These are phyloP conservation scores for Seriola rivoliana DNA, from an alignment of 2,113 vertebrate genomes.

Conservation along the genomic window DNA sequence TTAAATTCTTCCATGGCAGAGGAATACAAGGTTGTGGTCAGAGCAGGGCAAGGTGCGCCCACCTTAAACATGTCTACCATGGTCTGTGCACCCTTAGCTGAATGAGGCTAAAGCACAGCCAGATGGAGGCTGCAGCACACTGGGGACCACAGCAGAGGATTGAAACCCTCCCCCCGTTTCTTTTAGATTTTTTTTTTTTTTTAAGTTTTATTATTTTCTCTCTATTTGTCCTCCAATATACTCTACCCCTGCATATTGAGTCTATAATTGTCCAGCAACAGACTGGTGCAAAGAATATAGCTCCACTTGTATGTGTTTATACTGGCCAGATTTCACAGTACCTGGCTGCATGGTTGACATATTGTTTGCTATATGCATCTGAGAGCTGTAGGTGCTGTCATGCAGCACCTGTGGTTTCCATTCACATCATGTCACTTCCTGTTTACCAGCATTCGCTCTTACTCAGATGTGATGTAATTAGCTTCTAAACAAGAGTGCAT, in stretches of 20 bases:
- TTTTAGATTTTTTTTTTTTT: not conserved
- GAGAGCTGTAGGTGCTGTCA: constrained; percentile 46
- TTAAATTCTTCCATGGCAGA: constrained; percentile 14
- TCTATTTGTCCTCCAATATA: constrained; percentile 38
- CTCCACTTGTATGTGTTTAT: constrained; percentile 52
- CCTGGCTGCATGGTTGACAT: constrained; percentile 52
- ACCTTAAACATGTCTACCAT: constrained; percentile 26
- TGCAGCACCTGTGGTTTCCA: constrained; percentile 57
- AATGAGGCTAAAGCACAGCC: constrained; percentile 12
- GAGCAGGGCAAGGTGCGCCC: constrained; percentile 11
- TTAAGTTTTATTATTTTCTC: constrained; percentile 28
- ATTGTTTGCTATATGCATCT: constrained; percentile 39
- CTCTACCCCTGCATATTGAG: constrained; percentile 30
- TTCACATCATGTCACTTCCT: constrained; percentile 50
- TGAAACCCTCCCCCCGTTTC: not conserved
- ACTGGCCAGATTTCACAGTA: constrained; percentile 27
- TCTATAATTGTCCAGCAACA: constrained; percentile 36
- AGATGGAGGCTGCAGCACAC: constrained; percentile 44
- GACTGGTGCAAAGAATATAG: constrained; percentile 48
- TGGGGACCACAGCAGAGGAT: constrained; percentile 54
- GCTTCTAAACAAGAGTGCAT: not conserved
- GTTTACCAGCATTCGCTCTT: constrained; percentile 29
- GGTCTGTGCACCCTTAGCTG: constrained; percentile 3
- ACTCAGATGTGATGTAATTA: not conserved
- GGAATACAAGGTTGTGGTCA: constrained; percentile 16